Evolutionary conservation across 2,113 vertebrate genomes (phyloP).

Genomic region (Epinephelus fuscoguttatus): DNA sequence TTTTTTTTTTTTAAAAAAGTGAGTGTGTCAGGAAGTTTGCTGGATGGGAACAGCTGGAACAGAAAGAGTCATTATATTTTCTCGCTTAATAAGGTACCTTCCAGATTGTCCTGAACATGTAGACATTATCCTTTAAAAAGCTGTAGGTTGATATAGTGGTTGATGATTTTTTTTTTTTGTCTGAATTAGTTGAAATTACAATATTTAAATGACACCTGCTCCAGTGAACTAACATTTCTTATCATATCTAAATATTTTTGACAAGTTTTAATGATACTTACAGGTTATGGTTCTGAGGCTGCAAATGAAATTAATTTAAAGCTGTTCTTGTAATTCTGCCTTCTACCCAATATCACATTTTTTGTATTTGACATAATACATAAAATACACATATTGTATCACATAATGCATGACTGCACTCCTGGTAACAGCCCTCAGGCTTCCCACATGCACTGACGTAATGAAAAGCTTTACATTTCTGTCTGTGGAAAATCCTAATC

Average conservation of each 20-base stretch:
- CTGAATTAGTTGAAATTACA: not conserved
- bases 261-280: not conserved
- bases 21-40: not conserved
- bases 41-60: slow-evolving; percentile 1
- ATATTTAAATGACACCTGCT: not conserved
- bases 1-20: not conserved
- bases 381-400: not conserved
- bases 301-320: not conserved
- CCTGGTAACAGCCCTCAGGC: not conserved
- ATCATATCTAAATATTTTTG: not conserved
- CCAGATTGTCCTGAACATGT: not conserved
- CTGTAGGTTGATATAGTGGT: not conserved
- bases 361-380: not conserved
- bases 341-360: not conserved
- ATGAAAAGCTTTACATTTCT: not conserved
- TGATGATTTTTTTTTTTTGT: not conserved
- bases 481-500: not conserved
- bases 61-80: not conserved
- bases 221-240: not conserved
- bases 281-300: not conserved
- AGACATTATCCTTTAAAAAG: not conserved
- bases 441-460: not conserved
- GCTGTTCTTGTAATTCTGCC: not conserved
- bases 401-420: no score
- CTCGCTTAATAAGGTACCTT: not conserved